Percentiles rank a stretch among this genome's conserved stretches.
Conservation (phyloP, 2,113 vertebrate genomes). For the Proterorhinus semilunaris region DNA sequence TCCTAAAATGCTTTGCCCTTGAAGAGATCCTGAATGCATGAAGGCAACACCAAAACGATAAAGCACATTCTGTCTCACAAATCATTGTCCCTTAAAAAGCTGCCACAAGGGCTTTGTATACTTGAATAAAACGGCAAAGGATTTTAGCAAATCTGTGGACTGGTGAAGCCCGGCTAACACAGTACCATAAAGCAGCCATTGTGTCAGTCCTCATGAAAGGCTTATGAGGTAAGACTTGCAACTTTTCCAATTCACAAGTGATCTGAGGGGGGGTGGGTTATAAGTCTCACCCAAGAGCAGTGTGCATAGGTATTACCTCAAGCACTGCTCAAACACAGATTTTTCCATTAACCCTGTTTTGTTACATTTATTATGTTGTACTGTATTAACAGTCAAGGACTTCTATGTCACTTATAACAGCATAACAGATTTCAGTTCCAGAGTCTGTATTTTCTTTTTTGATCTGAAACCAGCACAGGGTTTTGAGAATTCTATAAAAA, state of each 20-base stretch:
- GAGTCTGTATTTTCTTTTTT: no score
- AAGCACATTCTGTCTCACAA: background rate
- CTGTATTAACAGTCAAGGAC: no score
- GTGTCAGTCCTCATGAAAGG: constrained; percentile 45
- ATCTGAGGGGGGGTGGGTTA: constrained; percentile 19
- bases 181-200: constrained; percentile 65
- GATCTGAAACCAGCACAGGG: no score
- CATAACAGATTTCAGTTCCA: no score
- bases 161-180: constrained; percentile 31
- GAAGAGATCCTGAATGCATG: constrained; percentile 8
- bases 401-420: no score
- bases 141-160: constrained; percentile 53
- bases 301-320: background rate
- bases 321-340: background rate
- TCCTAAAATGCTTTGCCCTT: constrained; percentile 12
- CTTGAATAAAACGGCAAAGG: constrained; percentile 21
- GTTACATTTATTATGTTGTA: no score
- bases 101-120: background rate
- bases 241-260: constrained; percentile 37
- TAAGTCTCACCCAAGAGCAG: background rate
- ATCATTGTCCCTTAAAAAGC: background rate
- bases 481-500: no score
- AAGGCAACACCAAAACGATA: constrained; percentile 17
- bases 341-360: background rate
- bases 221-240: constrained; percentile 55